A percentile compares a stretch with the other conserved stretches of the same genome.
Evolutionary conservation across 1,140 invertebrate genomes (phyloP).

Genomic region (Diorhabda elongata): DNA sequence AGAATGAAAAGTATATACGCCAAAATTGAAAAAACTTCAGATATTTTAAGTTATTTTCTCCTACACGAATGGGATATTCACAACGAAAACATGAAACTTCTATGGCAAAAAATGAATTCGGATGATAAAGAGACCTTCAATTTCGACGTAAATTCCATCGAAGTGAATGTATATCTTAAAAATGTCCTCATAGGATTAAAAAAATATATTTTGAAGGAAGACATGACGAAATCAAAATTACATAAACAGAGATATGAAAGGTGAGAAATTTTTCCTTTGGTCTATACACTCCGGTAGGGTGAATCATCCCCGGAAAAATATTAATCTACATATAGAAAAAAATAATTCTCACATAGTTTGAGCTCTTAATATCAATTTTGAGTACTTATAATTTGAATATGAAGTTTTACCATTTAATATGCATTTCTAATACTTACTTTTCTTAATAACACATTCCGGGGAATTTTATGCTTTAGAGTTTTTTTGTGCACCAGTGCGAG

Average conservation of each 20-base stretch:
- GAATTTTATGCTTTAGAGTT: too few relatives aligned
- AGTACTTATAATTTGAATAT: too few relatives aligned
- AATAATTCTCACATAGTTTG: too few relatives aligned
- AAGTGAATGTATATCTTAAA: constrained; percentile 21
- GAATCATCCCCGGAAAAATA: too few relatives aligned
- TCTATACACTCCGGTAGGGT: too few relatives aligned
- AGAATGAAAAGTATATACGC: constrained; percentile 28
- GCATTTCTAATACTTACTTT: too few relatives aligned
- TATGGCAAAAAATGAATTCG: constrained; percentile 23
- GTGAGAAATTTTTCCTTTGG: constrained; percentile 9
- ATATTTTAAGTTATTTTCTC: constrained; percentile 28
- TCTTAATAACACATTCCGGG: too few relatives aligned
- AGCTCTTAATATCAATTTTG: too few relatives aligned
- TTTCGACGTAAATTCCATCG: constrained; percentile 24
- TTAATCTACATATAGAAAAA: too few relatives aligned
- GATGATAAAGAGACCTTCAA: constrained; percentile 23
- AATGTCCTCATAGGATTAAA: constrained; percentile 27
- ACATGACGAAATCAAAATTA: constrained; percentile 25
- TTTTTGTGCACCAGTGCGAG: too few relatives aligned
- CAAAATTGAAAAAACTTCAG: constrained; percentile 26
- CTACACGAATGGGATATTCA: constrained; percentile 28
- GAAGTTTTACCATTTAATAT: too few relatives aligned
- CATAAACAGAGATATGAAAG: constrained; percentile 26
- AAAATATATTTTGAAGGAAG: constrained; percentile 30
- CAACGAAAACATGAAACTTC: constrained; percentile 22